These are phyloP conservation scores for Tenthredo distinguenda DNA, from an alignment of 2,888 invertebrate species.

Conservation along the genomic window DNA sequence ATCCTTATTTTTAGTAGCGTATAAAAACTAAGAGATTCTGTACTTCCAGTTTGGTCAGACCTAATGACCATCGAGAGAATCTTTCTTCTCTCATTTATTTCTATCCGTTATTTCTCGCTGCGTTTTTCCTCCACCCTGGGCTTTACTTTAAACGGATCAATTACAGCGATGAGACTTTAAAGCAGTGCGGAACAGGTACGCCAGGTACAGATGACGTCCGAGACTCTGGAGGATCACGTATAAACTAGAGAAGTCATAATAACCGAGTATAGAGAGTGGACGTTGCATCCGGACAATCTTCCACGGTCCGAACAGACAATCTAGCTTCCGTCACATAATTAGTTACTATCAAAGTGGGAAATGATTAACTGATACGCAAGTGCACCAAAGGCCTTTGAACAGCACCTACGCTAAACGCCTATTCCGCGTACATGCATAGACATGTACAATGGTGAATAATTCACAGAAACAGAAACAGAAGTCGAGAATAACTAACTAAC, in stretches of 20 bases:
- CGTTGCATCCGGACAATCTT: slow-evolving; percentile 65
- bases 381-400: slow-evolving; percentile 48
- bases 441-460: background rate
- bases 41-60: background rate
- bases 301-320: slow-evolving; percentile 59
- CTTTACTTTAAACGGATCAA: background rate
- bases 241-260: slow-evolving; percentile 14
- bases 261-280: slow-evolving; percentile 54
- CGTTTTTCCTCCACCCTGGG: background rate
- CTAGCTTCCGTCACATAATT: slow-evolving; percentile 71
- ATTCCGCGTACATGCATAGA: background rate
- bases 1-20: slow-evolving; percentile 4
- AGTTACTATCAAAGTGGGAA: slow-evolving; percentile 67
- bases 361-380: slow-evolving; percentile 67
- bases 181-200: slow-evolving; percentile 7
- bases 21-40: background rate
- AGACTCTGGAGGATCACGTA: background rate
- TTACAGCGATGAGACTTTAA: background rate
- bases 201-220: slow-evolving; percentile 40
- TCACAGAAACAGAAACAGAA: background rate
- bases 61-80: background rate
- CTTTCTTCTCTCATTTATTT: background rate
- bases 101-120: background rate
- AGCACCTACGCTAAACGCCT: slow-evolving; percentile 45
- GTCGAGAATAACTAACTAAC: background rate